These are phyloP conservation scores for Typhlichthys eigenmanni DNA, from an alignment of 2,797 vertebrate species.

Conservation along the genomic window DNA sequence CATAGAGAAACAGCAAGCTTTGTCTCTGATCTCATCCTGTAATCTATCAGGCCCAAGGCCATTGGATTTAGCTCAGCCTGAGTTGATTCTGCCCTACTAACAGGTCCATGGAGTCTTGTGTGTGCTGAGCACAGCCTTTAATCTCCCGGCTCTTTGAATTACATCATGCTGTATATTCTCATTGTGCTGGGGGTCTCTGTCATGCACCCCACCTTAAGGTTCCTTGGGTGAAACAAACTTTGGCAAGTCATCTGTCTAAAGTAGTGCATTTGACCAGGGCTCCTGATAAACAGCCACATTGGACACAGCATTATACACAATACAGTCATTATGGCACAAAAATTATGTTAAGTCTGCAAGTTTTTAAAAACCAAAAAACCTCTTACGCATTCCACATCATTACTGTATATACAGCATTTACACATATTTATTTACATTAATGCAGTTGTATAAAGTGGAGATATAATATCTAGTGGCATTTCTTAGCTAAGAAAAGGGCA, in stretches of 20 bases:
- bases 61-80: constrained; percentile 54
- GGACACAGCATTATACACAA: constrained; percentile 13
- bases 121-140: constrained; percentile 52
- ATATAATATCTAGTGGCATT: constrained; percentile 1
- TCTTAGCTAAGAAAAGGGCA: constrained; percentile 20
- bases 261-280: not conserved
- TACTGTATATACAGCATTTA: not conserved
- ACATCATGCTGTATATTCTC: constrained; percentile 43
- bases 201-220: constrained; percentile 42
- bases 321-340: constrained; percentile 35
- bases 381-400: too few relatives aligned
- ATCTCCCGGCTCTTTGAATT: constrained; percentile 62
- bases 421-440: not conserved
- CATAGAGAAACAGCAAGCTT: constrained; percentile 17
- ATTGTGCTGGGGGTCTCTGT: constrained; percentile 27
- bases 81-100: constrained; percentile 50
- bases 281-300: constrained; percentile 30
- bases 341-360: constrained; percentile 24
- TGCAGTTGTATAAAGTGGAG: not conserved
- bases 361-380: constrained; percentile 15
- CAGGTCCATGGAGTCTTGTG: constrained; percentile 45
- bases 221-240: constrained; percentile 23
- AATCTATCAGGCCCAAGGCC: constrained; percentile 53
- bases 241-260: not conserved
- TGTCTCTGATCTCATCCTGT: constrained; percentile 54